phyloP scores from a whole-genome alignment of 2,113 vertebrate species.

The Sturnus vulgaris region DNA sequence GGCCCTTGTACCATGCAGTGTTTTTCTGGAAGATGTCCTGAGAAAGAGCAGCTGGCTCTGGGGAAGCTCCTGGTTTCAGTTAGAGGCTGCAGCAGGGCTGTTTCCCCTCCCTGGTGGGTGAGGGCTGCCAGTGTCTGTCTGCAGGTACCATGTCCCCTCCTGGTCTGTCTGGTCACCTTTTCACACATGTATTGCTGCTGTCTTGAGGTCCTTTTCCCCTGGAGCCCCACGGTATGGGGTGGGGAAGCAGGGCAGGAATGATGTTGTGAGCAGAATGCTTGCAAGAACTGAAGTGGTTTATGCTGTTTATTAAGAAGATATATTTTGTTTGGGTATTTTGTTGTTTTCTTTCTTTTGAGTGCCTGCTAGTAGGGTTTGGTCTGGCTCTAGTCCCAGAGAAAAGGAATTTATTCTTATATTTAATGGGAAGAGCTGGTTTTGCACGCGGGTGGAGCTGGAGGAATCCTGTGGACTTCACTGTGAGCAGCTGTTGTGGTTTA shows the following conservation, averaged over 20 bases:
- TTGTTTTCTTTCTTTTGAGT: not conserved
- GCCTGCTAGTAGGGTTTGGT: not conserved
- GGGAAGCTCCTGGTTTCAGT: not conserved
- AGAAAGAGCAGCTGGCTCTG: not conserved
- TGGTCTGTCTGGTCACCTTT: not conserved
- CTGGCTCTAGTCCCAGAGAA: not conserved
- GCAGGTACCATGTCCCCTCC: not conserved
- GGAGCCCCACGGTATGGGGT: not conserved
- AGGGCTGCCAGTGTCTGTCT: not conserved
- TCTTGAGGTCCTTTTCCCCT: not conserved
- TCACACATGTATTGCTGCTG: not conserved
- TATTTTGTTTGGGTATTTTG: not conserved
- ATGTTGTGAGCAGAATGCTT: not conserved
- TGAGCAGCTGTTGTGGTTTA: not conserved
- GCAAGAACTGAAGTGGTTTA: not conserved
- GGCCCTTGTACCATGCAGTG: not conserved
- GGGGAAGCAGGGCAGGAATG: not conserved
- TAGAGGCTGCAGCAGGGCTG: not conserved
- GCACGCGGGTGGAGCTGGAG: not conserved
- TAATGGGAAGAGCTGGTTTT: not conserved
- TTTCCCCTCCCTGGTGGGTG: not conserved
- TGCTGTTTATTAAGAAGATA: not conserved
- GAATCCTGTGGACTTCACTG: not conserved
- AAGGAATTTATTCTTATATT: not conserved
- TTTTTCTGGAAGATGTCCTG: not conserved